Evolutionary conservation across 2,113 vertebrate species (phyloP), one percentile per base, ranked within the genome.

Genomic region (Nerophis lumbriciformis): DNA sequence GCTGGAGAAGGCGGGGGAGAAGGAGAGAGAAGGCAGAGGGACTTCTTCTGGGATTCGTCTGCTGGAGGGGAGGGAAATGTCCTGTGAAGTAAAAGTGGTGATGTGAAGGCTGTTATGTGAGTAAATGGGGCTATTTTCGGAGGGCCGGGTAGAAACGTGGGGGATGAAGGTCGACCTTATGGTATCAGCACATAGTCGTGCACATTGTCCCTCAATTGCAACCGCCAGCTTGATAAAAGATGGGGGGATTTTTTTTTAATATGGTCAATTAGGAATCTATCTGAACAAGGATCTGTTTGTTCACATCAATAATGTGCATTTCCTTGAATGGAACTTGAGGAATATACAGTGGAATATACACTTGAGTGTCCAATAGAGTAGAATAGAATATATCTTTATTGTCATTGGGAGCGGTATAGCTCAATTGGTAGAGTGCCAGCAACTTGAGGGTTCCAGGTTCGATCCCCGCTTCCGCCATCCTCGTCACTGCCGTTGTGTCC

Each of bases 101-200:
- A 77, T 70, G 67, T 47, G 70, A 73, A 65, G 49, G 76, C 73
- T 81, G 85, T 85, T 82, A 85, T 82, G 73, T 69, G 82, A 88
- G 82, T 87, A 86, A 89, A 88, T 85, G 82, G 76, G 75, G 78
- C 78, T 88, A 83, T 87, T 88, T 88, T 78, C n/a, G 51, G 53
- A 73, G 61, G 61, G 53, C 42, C 51, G 72, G 82, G 76, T 84
- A 81, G 73, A 83, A 75, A 83, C 68, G 75, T 76, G 76, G 72
- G 63, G 75, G 81, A 76, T 76, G 78, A 83, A 69, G 57, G 36
- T 63, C 77, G 81, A 80, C 79, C 76, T 83, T 66, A 65, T 71
- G 75, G 68, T 81, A 64, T 71, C 79, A 71, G 78, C 72, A 63
- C 63, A 73, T 42, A 71, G 77, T 80, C 83, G 86, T 84, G 80